Base-by-base conservation (phyloP, 2,888 invertebrate species). In the Rugalucina vietnamica region DNA sequence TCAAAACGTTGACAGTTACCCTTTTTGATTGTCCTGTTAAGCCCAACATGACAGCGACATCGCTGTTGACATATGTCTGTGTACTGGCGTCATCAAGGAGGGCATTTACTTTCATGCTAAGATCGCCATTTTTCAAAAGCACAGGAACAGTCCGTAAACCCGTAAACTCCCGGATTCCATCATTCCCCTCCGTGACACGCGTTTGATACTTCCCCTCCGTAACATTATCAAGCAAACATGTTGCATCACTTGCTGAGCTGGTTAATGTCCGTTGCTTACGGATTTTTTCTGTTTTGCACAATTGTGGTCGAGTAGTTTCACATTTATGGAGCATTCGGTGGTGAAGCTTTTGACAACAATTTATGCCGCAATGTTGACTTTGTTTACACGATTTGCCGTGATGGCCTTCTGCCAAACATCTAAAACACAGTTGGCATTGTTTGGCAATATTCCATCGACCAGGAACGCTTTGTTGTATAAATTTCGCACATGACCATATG, bases 391-490 rank as follows among this genome's bases (percentile, higher is more conserved):
- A 24, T 49, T 27, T 49, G 0, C 81, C 84, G 5, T 21, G 5
- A 72, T 85, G 84, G 21, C 50, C 34, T 32, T 60, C 50, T 24
- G 78, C 65, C 27, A 84, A 43, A 32, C 84, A 84, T 0, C 78
- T 34, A 65, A 75, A 84, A 39, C 84, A 84, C n/a, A 81, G 57
- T 21, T 36, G 70, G 5, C 37, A 57, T 2, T 60, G 39, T 60
- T 78, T 84, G 29, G 84, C 81, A 24, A 54, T 76, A 8, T 60
- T 24, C 79, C 84, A 84, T 70, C 81, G 74, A 0, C 57, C 72
- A n/a, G 37, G 1, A 0, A 79, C 60, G 29, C 24, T 18, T n/a
- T 76, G 43, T 36, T n/a, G n/a, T 37, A 43, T 72, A 18, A 79
- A 75, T 37, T 60, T 27, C 29, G 32, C 21, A 65, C 79, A 83